phyloP scores from a whole-genome alignment of 2,888 invertebrate genomes.

The Achlya flavicornis region DNA sequence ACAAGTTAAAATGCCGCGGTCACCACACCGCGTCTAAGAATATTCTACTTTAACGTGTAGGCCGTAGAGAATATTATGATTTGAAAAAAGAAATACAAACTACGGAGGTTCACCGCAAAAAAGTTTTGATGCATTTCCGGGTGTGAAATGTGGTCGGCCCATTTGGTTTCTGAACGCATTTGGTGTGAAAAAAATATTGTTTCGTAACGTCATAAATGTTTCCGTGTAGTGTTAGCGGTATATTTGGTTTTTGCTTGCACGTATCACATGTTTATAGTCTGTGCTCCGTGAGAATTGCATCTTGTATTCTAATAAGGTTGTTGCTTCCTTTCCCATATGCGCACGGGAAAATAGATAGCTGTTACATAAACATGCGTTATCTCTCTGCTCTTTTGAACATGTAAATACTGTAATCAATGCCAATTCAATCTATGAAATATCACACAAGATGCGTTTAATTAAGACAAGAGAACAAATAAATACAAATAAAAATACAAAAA shows the following conservation, averaged over 20 bases:
- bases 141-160: constrained; percentile 76
- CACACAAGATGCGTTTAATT: background rate
- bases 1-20: constrained; percentile 19
- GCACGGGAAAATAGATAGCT: constrained; percentile 14
- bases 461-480: background rate
- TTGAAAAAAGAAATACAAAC: constrained; percentile 32
- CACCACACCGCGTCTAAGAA: constrained; percentile 14
- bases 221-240: constrained; percentile 47
- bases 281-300: constrained; percentile 54
- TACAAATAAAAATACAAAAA: background rate
- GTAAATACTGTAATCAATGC: background rate
- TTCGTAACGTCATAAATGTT: constrained; percentile 47
- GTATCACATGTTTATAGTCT: constrained; percentile 42
- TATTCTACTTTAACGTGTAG: constrained; percentile 22
- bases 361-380: constrained; percentile 10
- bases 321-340: constrained; percentile 17
- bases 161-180: constrained; percentile 70
- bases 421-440: background rate
- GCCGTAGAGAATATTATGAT: constrained; percentile 24
- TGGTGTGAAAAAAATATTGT: constrained; percentile 53
- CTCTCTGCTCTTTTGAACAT: background rate
- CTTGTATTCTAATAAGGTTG: constrained; percentile 61
- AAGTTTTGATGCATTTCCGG: constrained; percentile 72
- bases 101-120: constrained; percentile 51
- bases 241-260: constrained; percentile 40